Conservation (phyloP, 2,797 vertebrate genomes). For the Spea hammondii region DNA sequence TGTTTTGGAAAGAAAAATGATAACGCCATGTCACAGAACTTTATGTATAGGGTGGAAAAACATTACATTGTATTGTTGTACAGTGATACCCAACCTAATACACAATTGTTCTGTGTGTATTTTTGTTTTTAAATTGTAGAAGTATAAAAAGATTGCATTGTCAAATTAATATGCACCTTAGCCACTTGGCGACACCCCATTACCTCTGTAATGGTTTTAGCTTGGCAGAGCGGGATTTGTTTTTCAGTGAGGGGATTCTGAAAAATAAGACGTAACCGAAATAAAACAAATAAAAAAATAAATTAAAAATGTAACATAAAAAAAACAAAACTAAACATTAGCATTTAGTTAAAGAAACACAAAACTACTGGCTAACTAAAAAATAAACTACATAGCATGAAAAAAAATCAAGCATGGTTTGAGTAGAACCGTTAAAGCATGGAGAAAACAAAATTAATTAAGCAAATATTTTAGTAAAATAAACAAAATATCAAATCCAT, state of each 20-base stretch:
- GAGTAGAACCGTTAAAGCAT: constrained; percentile 53
- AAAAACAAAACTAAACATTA: constrained; percentile 57
- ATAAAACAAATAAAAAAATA: constrained; percentile 62
- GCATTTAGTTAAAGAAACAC: constrained; percentile 13
- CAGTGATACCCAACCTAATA: too few relatives aligned
- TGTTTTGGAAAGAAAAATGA: too few relatives aligned
- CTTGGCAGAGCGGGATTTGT: constrained; percentile 76
- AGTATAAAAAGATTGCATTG: constrained; percentile 1
- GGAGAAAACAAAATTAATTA: constrained; percentile 52
- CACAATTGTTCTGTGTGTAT: too few relatives aligned
- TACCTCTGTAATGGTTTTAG: constrained; percentile 89
- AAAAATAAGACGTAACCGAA: constrained; percentile 81
- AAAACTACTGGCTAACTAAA: constrained; percentile 23
- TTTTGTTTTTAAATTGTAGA: not conserved
- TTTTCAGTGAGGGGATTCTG: constrained; percentile 88
- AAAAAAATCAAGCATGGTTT: constrained; percentile 52
- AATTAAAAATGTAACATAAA: constrained; percentile 15
- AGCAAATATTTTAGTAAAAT: not conserved
- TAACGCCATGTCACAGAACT: too few relatives aligned
- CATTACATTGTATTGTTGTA: too few relatives aligned
- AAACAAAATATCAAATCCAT: constrained; percentile 24
- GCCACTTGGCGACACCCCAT: constrained; percentile 64
- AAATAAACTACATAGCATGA: not conserved
- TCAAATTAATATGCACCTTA: constrained; percentile 41
- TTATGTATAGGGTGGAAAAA: too few relatives aligned